Percentiles rank a stretch among this genome's conserved stretches.
Conservation (phyloP, 2,888 invertebrate species). For the Eretmocerus hayati region DNA sequence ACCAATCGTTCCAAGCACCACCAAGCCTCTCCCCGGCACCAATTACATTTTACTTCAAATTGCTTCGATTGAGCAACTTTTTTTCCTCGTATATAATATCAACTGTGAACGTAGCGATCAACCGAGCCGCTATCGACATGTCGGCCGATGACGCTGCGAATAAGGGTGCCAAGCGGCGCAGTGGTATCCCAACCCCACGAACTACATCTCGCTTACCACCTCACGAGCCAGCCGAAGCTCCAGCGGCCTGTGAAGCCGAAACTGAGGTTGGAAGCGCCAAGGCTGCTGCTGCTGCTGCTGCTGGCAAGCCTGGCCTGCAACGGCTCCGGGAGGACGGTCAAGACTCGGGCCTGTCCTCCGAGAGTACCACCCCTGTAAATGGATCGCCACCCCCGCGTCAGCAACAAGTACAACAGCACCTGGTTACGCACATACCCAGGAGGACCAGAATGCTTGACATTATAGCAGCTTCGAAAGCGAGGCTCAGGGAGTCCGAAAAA, state of each 20-base stretch:
- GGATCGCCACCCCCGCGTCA: slow-evolving; percentile 40
- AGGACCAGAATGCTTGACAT: slow-evolving; percentile 23
- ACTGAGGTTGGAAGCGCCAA: slow-evolving; percentile 12
- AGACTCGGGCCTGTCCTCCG: slow-evolving; percentile 44
- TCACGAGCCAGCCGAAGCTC: too few relatives aligned
- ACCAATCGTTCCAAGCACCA: too few relatives aligned
- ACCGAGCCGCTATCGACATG: background rate
- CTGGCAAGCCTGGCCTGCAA: background rate
- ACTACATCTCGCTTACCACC: slow-evolving; percentile 26
- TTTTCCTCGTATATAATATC: too few relatives aligned
- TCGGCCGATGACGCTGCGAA: background rate
- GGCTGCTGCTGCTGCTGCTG: background rate
- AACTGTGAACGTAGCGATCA: background rate
- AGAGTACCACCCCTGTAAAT: slow-evolving; percentile 41
- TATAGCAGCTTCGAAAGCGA: slow-evolving; percentile 31
- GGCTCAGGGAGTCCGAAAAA: slow-evolving; percentile 21
- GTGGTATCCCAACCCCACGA: slow-evolving; percentile 12
- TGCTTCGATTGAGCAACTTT: too few relatives aligned
- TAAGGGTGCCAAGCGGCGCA: slow-evolving; percentile 17
- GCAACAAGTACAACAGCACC: background rate
- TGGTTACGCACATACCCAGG: background rate
- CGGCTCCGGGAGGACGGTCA: slow-evolving; percentile 35
- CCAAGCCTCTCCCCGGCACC: too few relatives aligned
- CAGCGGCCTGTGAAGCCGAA: too few relatives aligned
- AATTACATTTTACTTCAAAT: too few relatives aligned